These are phyloP conservation scores for Acipenser oxyrinchus DNA, from an alignment of 2,797 vertebrate species.

Conservation along the genomic window DNA sequence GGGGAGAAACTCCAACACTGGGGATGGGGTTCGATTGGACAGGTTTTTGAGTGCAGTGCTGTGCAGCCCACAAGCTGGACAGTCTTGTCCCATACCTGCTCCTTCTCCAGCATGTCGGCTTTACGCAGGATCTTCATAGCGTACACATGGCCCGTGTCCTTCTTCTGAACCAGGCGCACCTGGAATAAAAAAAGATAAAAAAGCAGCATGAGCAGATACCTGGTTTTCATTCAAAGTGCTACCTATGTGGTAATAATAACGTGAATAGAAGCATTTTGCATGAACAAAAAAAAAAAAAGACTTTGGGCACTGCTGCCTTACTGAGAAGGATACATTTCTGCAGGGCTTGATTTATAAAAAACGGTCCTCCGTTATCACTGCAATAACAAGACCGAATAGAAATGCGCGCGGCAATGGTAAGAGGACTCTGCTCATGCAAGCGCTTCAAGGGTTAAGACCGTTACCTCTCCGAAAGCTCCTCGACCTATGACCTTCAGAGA, in stretches of 20 bases:
- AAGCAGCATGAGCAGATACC: too few species aligned
- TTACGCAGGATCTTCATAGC: constrained; percentile 98
- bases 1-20: not conserved
- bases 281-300: too few species aligned
- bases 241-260: too few species aligned
- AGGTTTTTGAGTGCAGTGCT: not conserved
- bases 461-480: constrained; percentile 96
- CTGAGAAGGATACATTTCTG: too few species aligned
- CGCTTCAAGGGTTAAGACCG: not conserved
- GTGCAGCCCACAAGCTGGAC: not conserved
- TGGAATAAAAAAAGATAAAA: constrained; percentile 32
- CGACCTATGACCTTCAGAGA: constrained; percentile 96
- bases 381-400: too few species aligned
- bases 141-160: constrained; percentile 94
- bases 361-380: too few species aligned
- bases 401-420: too few species aligned
- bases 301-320: too few species aligned
- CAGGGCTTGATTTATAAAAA: too few species aligned
- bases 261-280: too few species aligned
- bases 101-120: constrained; percentile 97
- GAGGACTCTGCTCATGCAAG: not conserved
- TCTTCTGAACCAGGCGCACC: constrained; percentile 97
- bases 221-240: too few species aligned
- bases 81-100: constrained; percentile 66
- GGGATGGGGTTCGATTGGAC: too few species aligned